phyloP scores from a whole-genome alignment of 2,113 vertebrate genomes.

The Gallinago undulata region DNA sequence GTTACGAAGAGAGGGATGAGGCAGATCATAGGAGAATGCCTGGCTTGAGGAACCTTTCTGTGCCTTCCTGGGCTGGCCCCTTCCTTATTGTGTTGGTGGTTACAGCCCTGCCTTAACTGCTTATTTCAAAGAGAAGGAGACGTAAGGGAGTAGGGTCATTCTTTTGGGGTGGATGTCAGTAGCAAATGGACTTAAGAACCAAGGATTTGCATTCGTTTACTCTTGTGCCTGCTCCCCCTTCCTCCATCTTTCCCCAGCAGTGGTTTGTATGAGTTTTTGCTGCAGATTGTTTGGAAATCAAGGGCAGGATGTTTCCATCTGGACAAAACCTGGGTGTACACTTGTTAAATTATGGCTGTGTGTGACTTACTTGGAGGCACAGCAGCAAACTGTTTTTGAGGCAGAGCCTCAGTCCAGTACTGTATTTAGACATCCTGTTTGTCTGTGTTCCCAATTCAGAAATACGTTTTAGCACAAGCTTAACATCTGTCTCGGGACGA shows the following conservation, averaged over 20 bases:
- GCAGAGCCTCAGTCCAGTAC: neutral
- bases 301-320: neutral
- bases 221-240: neutral
- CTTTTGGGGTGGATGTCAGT: neutral
- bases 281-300: neutral
- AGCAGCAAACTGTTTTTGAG: neutral
- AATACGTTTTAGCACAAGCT: neutral
- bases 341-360: neutral
- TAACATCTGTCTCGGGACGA: conserved; percentile 18
- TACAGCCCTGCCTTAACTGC: neutral
- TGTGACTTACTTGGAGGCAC: rapidly evolving
- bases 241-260: neutral
- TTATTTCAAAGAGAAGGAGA: neutral
- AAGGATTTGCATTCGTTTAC: neutral
- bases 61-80: neutral
- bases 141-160: neutral
- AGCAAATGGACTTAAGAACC: neutral
- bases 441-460: neutral
- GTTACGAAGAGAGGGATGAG: neutral
- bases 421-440: neutral
- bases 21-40: neutral
- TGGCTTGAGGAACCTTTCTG: neutral
- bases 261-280: neutral
- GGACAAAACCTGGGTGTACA: rapidly evolving
- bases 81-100: neutral